Evolutionary conservation across 2,888 invertebrate species (phyloP).

Genomic region (Synergus gifuensis): DNA sequence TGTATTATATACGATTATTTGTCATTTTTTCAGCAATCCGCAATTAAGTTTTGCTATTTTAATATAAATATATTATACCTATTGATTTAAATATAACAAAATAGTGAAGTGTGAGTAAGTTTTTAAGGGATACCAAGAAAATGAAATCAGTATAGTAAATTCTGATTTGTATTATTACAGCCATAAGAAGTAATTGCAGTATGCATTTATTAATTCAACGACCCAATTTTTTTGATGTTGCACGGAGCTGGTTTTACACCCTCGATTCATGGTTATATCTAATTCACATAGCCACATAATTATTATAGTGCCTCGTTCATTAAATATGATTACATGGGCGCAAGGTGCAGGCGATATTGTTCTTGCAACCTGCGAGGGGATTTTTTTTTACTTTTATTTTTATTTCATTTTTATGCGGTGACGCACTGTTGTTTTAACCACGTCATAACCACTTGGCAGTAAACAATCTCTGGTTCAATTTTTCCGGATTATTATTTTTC

Average conservation of each 20-base stretch:
- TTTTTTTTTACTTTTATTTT: slow-evolving; percentile 9
- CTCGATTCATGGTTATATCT: slow-evolving; percentile 1
- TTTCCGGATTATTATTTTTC: not conserved
- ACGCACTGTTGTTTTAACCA: not conserved
- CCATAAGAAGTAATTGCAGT: not conserved
- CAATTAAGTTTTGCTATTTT: too few species aligned
- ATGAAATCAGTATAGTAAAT: too few species aligned
- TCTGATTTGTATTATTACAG: too few species aligned
- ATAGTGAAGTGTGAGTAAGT: too few species aligned
- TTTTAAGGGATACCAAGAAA: too few species aligned
- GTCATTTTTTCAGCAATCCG: too few species aligned
- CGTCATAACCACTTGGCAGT: not conserved
- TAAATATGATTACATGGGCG: slow-evolving; percentile 17
- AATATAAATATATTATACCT: too few species aligned
- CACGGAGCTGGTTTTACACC: not conserved
- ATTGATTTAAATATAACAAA: too few species aligned
- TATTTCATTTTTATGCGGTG: not conserved
- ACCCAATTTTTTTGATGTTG: slow-evolving; percentile 14
- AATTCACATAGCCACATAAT: not conserved
- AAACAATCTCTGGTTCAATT: slow-evolving; percentile 8
- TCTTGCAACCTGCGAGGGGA: not conserved
- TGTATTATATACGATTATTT: too few species aligned
- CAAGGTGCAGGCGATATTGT: not conserved
- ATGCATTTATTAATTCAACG: slow-evolving; percentile 7
- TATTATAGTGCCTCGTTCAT: slow-evolving; percentile 3